Evolutionary conservation across 2,797 vertebrate species (phyloP).

Genomic region (Cossypha caffra): DNA sequence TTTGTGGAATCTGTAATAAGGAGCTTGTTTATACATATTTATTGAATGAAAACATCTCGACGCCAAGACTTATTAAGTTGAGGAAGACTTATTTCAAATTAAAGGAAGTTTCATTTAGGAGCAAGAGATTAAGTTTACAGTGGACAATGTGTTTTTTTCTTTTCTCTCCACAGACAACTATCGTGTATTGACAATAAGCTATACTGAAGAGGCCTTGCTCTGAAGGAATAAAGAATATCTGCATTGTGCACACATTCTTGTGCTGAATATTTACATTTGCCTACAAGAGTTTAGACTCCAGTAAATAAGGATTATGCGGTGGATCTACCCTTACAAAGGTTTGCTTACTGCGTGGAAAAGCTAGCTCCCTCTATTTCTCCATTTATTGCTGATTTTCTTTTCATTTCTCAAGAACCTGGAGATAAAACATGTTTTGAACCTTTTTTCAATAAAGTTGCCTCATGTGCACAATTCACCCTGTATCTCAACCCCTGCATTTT

Average conservation of each 20-base stretch:
- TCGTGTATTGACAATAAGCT: background rate
- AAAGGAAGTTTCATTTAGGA: background rate
- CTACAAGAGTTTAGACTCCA: constrained; percentile 41
- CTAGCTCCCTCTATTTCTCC: background rate
- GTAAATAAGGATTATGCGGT: constrained; percentile 35
- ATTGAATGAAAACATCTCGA: background rate
- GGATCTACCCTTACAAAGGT: constrained; percentile 30
- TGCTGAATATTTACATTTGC: constrained; percentile 62
- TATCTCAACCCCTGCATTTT: background rate
- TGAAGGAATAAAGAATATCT: constrained; percentile 26
- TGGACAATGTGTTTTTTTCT: background rate
- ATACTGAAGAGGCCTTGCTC: background rate
- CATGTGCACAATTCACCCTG: background rate
- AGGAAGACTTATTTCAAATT: background rate
- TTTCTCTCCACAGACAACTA: background rate
- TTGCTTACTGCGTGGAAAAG: constrained; percentile 20
- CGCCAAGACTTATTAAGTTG: background rate
- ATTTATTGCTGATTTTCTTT: constrained; percentile 39
- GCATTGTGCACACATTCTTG: constrained; percentile 19
- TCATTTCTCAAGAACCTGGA: background rate
- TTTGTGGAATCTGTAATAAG: background rate
- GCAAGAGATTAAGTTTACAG: background rate
- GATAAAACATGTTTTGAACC: background rate
- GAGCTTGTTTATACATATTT: constrained; percentile 2
- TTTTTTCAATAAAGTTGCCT: background rate